Conservation (phyloP, 2,113 vertebrate species). For the Paracanthobrama guichenoti region DNA sequence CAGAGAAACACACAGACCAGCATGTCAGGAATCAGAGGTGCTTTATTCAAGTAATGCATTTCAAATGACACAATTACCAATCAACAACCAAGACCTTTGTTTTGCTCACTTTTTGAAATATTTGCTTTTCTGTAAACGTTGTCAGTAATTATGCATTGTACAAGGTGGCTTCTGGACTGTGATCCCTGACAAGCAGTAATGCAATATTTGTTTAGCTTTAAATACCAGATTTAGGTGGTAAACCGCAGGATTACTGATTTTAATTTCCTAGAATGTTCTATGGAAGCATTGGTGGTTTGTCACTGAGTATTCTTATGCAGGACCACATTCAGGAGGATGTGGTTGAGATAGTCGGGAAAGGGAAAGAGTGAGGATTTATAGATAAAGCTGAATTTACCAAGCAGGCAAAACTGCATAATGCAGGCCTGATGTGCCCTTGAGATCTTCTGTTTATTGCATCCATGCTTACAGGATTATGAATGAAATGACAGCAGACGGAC, state of each 20-base stretch:
- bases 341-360: background rate
- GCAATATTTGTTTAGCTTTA: background rate
- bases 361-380: background rate
- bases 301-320: background rate
- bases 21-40: too few relatives aligned
- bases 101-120: background rate
- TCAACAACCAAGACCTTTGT: background rate
- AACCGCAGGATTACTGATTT: conserved; percentile 17
- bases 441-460: background rate
- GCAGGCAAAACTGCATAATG: background rate
- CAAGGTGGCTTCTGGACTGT: background rate
- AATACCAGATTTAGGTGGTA: background rate
- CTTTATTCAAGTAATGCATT: background rate
- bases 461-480: conserved; percentile 1
- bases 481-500: background rate
- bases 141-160: background rate
- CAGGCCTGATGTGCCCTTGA: background rate
- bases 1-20: background rate
- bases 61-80: conserved; percentile 2
- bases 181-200: background rate
- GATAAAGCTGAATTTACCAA: background rate
- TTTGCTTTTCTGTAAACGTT: background rate
- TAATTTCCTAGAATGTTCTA: conserved; percentile 30
- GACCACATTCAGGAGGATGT: background rate
- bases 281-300: background rate